Evolutionary conservation across 2,797 vertebrate genomes (phyloP).

Genomic region (Helarctos malayanus): DNA sequence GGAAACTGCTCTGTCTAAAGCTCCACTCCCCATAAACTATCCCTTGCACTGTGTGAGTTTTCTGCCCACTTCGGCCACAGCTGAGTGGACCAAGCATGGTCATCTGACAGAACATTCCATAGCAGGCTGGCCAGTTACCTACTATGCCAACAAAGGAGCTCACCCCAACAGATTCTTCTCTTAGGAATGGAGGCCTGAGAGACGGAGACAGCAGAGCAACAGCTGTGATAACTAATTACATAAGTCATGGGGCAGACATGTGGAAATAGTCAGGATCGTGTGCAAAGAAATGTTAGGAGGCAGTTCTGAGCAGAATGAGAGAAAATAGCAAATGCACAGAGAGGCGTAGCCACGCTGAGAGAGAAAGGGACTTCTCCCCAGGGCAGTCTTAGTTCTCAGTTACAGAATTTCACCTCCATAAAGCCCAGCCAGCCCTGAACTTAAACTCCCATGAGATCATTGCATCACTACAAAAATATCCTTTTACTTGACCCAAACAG

Average conservation of each 20-base stretch:
- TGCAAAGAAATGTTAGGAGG: not conserved
- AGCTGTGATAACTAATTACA: not conserved
- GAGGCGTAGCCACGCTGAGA: not conserved
- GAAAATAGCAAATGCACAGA: not conserved
- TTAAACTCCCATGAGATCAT: not conserved
- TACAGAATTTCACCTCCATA: not conserved
- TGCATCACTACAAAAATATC: not conserved
- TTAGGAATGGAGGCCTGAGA: not conserved
- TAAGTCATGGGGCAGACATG: not conserved
- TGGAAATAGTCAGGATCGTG: not conserved
- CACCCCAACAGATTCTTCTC: not conserved
- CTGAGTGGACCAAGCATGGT: not conserved
- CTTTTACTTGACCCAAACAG: not conserved
- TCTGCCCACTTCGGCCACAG: not conserved
- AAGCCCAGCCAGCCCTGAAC: not conserved
- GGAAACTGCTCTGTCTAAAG: not conserved
- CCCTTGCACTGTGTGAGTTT: not conserved
- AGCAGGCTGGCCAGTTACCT: not conserved
- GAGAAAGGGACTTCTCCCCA: fast-evolving
- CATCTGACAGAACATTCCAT: not conserved
- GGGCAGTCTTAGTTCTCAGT: not conserved
- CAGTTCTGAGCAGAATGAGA: not conserved
- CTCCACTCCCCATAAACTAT: not conserved
- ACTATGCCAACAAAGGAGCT: not conserved
- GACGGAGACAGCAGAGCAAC: not conserved